Base-by-base conservation (phyloP, 2,113 vertebrate genomes). In the Isurus oxyrinchus region DNA sequence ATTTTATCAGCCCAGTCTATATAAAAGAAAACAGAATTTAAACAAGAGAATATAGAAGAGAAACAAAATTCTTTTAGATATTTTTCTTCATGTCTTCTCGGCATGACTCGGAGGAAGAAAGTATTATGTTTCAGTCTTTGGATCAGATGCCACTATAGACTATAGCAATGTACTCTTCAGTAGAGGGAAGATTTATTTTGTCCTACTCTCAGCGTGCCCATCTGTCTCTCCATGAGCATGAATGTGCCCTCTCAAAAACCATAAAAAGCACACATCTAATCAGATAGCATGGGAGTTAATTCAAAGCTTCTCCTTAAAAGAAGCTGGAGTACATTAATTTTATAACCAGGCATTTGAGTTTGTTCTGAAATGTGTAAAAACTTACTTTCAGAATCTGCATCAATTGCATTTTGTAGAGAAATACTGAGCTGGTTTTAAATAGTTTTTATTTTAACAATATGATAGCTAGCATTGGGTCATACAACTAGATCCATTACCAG, bases 281-380 rank as follows among this genome's bases (percentile, higher is more conserved):
- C 6, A 5, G 35, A 63, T 61, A 31, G 90, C 2, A 40, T 93
- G 59, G 35, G 14, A 93, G 31, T 93, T 93, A 93, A 93, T 63
- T 93, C 90, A 93, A 93, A 61, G 57, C 57, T 23, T 93, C 35
- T 61, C 16, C 35, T 63, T 59, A 40, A 19, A 0, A 63, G 88
- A 91, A 27, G 55, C 25, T 35, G 11, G 3, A 31, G 19, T 63
- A 40, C n/a, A 40, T 94, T 94, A 35, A 94, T 94, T 94, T 94
- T 94, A 49, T 63, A 61, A 94, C 59, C 19, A 94, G 59, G 35
- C 35, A 94, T 94, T 93, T 94, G 90, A 63, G 66, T 94, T 94
- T 94, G 35, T 61, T 94, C 90, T 94, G 90, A 40, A 63, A 19
- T 40, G 90, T 44, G 90, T 23, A 94, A 94, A 31, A 63, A 93